Evolutionary conservation across 2,113 vertebrate genomes (phyloP).

Genomic region (Melozone crissalis): DNA sequence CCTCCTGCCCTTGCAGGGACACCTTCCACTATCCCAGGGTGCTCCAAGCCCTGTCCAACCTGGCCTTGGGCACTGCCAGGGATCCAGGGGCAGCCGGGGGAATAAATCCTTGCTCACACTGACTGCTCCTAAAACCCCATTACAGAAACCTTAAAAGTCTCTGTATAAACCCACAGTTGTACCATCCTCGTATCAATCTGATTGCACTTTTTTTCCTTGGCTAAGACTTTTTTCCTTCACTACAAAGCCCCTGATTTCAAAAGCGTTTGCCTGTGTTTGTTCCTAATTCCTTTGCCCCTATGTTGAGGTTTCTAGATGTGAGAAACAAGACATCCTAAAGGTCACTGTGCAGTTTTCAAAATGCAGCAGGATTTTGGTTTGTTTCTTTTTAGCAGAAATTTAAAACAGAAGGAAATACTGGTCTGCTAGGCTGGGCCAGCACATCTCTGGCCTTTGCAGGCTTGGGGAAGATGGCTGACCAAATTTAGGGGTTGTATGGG

Average conservation of each 20-base stretch:
- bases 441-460: not conserved
- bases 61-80: not conserved
- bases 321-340: not conserved
- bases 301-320: not conserved
- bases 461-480: not conserved
- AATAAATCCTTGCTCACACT: not conserved
- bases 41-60: fast-evolving
- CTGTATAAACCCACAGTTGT: not conserved
- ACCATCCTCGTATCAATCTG: not conserved
- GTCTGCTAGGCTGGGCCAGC: not conserved
- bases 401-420: not conserved
- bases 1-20: not conserved
- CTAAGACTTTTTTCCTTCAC: not conserved
- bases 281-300: not conserved
- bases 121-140: not conserved
- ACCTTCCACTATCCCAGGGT: fast-evolving
- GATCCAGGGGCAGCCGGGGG: not conserved
- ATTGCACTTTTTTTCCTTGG: not conserved
- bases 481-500: not conserved
- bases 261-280: not conserved
- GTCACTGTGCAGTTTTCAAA: not conserved
- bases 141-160: not conserved
- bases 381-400: not conserved
- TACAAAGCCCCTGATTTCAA: not conserved
- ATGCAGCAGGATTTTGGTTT: not conserved